Evolutionary conservation across 2,113 vertebrate species (phyloP), one percentile per base, ranked within the genome.

Genomic region (Okapia johnstoni): DNA sequence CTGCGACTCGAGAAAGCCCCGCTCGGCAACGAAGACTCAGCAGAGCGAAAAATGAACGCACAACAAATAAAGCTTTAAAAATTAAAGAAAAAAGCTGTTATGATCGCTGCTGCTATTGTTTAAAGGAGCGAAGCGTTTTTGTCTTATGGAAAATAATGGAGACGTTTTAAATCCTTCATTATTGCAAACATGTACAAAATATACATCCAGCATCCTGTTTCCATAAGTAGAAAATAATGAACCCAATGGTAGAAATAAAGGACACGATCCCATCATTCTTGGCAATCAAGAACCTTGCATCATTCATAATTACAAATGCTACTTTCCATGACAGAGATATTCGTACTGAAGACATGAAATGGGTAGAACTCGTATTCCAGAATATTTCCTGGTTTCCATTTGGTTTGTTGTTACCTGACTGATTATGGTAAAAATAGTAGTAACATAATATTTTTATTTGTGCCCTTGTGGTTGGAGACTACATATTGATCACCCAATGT

Each of bases 131-230:
- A 61, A 14, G 52, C 3, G 21, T 77, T 97, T 96, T 73, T 84
- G 7, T 88, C 94, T 80, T 58, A 40, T 28, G 70, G 48, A 52
- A 77, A 95, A 84, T 60, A 57, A 81, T 33, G 15, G 6, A 57
- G 50, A 93, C 48, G 46, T 94, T 79, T 43, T 17, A 80, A 92
- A 88, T 11, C n/a, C 46, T 90, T 85, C 50, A 61, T 52, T 79
- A 12, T 14, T 89, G 57, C 63, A 93, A 86, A 83, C 0, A 1
- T 55, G 2, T 55, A 57, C 25, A 54, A 54, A 93, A 30, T 48
- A 73, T 76, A 15, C 40, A 60, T 33, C 9, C 12, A 81, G 2
- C 3, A 50, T 81, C 43, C 11, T 5, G 33, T 46, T 48, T 89
- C 10, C 2, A 8, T 36, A 85, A 61, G 12, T 48, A 77, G 54